Percentiles rank a stretch among this genome's conserved stretches.
These are phyloP conservation scores for Sarcophaga carnaria DNA, from an alignment of 2,888 invertebrate species.

Conservation along the genomic window DNA sequence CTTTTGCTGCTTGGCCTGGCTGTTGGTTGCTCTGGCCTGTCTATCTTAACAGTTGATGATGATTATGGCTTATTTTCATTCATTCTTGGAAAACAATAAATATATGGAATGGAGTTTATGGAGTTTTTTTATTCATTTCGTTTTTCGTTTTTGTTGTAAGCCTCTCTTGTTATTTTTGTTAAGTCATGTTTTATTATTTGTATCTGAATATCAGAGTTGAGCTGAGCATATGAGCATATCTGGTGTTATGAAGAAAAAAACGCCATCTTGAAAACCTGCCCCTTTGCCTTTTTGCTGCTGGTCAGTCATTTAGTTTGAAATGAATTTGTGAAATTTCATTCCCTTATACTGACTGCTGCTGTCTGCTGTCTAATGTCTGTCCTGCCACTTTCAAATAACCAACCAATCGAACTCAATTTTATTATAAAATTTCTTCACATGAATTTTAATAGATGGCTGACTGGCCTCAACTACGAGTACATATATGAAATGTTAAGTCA, in stretches of 20 bases:
- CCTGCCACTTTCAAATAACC: slow-evolving; percentile 48
- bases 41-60: slow-evolving; percentile 64
- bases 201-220: too few relatives aligned
- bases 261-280: slow-evolving; percentile 66
- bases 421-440: slow-evolving; percentile 44
- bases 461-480: too few relatives aligned
- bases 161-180: slow-evolving; percentile 45
- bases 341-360: neutral
- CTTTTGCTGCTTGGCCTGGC: slow-evolving; percentile 20
- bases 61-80: slow-evolving; percentile 80
- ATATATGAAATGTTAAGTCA: too few relatives aligned
- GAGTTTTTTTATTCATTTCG: neutral
- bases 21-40: slow-evolving; percentile 61
- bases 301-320: slow-evolving; percentile 24
- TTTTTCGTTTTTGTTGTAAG: neutral
- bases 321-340: slow-evolving; percentile 27
- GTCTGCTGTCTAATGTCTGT: too few relatives aligned
- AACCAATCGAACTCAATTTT: slow-evolving; percentile 54
- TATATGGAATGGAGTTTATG: slow-evolving; percentile 7
- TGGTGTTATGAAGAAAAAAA: slow-evolving; percentile 46
- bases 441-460: neutral
- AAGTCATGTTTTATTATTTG: slow-evolving; percentile 54
- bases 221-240: neutral
- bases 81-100: slow-evolving; percentile 72
- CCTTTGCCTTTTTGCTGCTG: slow-evolving; percentile 42